Evolutionary conservation across 2,797 vertebrate genomes (phyloP), one percentile per base, ranked within the genome.

Genomic region (Cossypha caffra): DNA sequence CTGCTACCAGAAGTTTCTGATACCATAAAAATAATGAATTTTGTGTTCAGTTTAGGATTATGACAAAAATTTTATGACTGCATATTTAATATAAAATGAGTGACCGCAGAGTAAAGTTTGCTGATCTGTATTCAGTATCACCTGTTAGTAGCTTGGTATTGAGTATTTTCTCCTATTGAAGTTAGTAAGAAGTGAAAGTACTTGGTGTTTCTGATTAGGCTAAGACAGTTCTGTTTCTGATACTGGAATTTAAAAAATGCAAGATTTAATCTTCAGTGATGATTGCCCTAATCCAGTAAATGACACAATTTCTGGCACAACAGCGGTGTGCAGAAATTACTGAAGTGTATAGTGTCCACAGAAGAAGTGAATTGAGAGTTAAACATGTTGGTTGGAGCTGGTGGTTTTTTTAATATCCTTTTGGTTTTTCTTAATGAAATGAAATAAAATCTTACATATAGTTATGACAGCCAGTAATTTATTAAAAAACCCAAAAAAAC

Each of bases 201-300:
- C n/a, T 73, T 31, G 24, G 25, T 76, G 19, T 87, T 94, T 95
- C 58, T 90, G 80, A 88, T 31, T 58, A 91, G 55, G 35, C 55
- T 54, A 67, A 61, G 29, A 55, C 2, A 9, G 28, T 91, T 92
- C 47, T 88, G 31, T 93, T 96, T 87, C 67, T 90, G 93, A 51
- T 51, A 29, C 58, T 86, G 48, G 50, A 95, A 57, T 78, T 86
- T 80, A 83, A 86, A 84, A 86, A 68, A 79, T 86, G 29, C 9
- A 88, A 86, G 66, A 73, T 93, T 77, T 92, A 91, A 75, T 96
- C 51, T 95, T 91, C 43, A 87, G 4, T 83, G 71, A 62, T 84
- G 63, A 73, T 92, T 94, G 33, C 10, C 33, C 29, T 61, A 48
- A 35, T 73, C 73, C 23, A n/a, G 29, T 69, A 81, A 95, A 50